Conservation (phyloP, 2,888 invertebrate species). For the Ornithoptera priamus region DNA sequence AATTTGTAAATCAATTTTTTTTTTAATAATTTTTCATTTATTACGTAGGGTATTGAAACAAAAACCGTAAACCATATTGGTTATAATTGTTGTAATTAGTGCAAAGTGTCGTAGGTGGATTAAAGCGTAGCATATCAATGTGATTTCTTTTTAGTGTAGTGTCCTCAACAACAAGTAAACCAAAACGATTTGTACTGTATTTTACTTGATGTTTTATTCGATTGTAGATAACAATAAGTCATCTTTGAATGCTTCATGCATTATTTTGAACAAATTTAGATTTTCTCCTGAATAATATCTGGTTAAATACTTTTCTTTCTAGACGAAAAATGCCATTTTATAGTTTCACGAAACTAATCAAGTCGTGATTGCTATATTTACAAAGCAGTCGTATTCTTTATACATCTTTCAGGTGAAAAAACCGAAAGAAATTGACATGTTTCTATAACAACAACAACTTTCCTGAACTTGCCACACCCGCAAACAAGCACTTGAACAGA, state of each 20-base stretch:
- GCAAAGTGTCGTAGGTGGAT: constrained; percentile 2
- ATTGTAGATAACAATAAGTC: neutral
- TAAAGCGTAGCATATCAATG: constrained; percentile 25
- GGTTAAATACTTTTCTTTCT: neutral
- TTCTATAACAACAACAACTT: too few relatives aligned
- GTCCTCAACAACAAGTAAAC: neutral
- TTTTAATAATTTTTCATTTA: neutral
- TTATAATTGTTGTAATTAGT: constrained; percentile 13
- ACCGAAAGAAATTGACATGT: too few relatives aligned
- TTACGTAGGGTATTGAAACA: constrained; percentile 1
- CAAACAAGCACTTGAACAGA: too few relatives aligned
- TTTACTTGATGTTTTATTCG: neutral
- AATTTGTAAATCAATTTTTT: neutral
- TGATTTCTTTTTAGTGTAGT: constrained; percentile 19
- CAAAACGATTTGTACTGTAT: neutral
- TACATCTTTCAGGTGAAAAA: too few relatives aligned
- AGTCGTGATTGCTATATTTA: too few relatives aligned
- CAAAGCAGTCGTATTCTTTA: too few relatives aligned
- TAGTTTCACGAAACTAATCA: too few relatives aligned
- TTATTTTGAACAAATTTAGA: neutral
- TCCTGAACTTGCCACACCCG: neutral
- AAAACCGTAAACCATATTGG: constrained; percentile 25
- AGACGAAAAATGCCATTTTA: neutral
- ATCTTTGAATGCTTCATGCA: neutral
- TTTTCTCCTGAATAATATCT: neutral